Conservation (phyloP, 1,140 invertebrate genomes). For the Bombus confusus region DNA sequence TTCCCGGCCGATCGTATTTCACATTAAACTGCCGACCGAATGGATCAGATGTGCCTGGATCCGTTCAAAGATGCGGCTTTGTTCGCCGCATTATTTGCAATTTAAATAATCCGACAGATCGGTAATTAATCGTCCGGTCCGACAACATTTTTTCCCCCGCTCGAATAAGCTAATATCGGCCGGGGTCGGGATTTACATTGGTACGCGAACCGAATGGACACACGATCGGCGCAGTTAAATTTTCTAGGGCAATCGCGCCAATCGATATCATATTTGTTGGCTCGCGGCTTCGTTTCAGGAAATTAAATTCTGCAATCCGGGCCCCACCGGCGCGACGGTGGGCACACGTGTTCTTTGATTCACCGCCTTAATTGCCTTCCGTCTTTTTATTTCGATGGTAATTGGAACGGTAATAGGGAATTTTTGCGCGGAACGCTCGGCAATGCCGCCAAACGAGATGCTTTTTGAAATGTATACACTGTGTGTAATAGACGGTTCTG, state of each 20-base stretch:
- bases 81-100: conserved; percentile 47
- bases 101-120: conserved; percentile 55
- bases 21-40: conserved; percentile 23
- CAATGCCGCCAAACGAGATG: not conserved
- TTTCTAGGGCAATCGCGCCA: conserved; percentile 50
- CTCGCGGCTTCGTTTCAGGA: conserved; percentile 56
- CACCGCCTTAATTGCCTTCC: conserved; percentile 35
- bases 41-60: conserved; percentile 28
- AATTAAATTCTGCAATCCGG: conserved; percentile 55
- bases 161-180: conserved; percentile 55
- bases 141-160: conserved; percentile 42
- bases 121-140: conserved; percentile 42
- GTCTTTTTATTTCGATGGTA: conserved; percentile 18
- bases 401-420: conserved; percentile 21
- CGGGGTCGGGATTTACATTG: conserved; percentile 40
- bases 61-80: conserved; percentile 30
- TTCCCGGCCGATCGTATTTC: conserved; percentile 26
- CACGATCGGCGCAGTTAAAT: conserved; percentile 34
- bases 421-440: not conserved
- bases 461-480: not conserved
- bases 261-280: conserved; percentile 61
- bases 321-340: not conserved
- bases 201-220: not conserved
- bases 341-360: conserved; percentile 32
- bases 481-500: not conserved